These are phyloP conservation scores for Drosophila trapezifrons DNA, from an alignment of 1,140 invertebrate genomes.

Conservation along the genomic window DNA sequence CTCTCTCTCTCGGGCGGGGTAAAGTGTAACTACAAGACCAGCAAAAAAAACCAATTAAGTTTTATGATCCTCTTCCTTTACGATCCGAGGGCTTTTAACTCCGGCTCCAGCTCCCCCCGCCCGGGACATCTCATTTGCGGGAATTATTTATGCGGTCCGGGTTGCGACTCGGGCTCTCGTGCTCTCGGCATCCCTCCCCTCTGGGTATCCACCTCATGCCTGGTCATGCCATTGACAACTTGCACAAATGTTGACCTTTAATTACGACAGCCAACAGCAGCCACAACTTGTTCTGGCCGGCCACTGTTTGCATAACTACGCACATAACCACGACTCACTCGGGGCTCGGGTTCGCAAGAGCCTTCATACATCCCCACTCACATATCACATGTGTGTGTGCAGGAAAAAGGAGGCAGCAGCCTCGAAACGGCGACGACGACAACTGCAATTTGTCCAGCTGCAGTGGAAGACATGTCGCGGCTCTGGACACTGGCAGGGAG, in stretches of 20 bases:
- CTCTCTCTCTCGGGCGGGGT: neutral
- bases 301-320: constrained; percentile 80
- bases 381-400: constrained; percentile 37
- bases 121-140: constrained; percentile 50
- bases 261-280: constrained; percentile 75
- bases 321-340: constrained; percentile 59
- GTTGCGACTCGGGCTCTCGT: constrained; percentile 10
- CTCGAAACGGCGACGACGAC: constrained; percentile 63
- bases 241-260: constrained; percentile 81
- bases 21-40: constrained; percentile 31
- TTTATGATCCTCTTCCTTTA: constrained; percentile 58
- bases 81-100: constrained; percentile 55
- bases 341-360: constrained; percentile 29
- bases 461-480: constrained; percentile 45
- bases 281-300: constrained; percentile 70
- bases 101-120: constrained; percentile 1
- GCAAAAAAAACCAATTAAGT: constrained; percentile 54
- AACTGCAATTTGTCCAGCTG: constrained; percentile 81
- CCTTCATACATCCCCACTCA: constrained; percentile 35
- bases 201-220: constrained; percentile 30
- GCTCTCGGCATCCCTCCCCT: constrained; percentile 5
- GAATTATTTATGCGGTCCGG: constrained; percentile 54
- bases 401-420: constrained; percentile 51
- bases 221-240: constrained; percentile 71
- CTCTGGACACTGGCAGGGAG: constrained; percentile 22